These are phyloP conservation scores for Theristicus caerulescens DNA, from an alignment of 2,113 vertebrate species.

Conservation along the genomic window DNA sequence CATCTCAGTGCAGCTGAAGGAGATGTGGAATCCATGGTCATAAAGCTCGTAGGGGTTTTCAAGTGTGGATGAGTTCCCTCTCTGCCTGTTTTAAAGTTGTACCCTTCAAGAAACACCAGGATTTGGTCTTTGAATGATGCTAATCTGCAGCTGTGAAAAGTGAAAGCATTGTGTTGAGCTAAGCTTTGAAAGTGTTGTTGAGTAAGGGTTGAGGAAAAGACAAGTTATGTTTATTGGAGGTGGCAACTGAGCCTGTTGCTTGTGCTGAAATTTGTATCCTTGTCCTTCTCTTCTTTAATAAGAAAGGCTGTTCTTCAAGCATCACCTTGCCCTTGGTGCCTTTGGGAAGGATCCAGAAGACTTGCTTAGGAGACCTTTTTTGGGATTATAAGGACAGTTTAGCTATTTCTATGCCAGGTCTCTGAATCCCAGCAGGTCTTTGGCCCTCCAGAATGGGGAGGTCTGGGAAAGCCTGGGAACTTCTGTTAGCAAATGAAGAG, in stretches of 20 bases:
- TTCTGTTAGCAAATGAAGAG: neutral
- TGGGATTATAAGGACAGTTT: neutral
- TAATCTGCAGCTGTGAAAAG: neutral
- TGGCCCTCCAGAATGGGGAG: neutral
- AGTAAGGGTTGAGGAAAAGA: neutral
- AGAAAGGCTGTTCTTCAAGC: neutral
- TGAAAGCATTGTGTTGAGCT: neutral
- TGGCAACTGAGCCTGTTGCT: neutral
- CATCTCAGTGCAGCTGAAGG: neutral
- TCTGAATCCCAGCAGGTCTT: neutral
- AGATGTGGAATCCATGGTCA: neutral
- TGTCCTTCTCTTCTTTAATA: neutral
- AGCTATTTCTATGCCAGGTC: neutral
- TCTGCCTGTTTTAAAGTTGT: neutral
- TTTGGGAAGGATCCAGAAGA: neutral
- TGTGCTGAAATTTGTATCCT: neutral
- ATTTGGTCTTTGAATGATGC: neutral
- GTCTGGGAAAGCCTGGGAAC: neutral
- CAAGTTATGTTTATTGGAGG: neutral
- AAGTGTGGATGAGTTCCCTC: neutral
- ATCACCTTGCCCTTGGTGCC: neutral
- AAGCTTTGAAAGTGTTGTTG: neutral
- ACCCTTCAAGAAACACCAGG: neutral
- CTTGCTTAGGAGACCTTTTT: neutral
- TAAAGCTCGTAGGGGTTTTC: neutral